Evolutionary conservation across 2,888 invertebrate species (phyloP), one percentile per base, ranked within the genome.

Genomic region (Troilus luridus): DNA sequence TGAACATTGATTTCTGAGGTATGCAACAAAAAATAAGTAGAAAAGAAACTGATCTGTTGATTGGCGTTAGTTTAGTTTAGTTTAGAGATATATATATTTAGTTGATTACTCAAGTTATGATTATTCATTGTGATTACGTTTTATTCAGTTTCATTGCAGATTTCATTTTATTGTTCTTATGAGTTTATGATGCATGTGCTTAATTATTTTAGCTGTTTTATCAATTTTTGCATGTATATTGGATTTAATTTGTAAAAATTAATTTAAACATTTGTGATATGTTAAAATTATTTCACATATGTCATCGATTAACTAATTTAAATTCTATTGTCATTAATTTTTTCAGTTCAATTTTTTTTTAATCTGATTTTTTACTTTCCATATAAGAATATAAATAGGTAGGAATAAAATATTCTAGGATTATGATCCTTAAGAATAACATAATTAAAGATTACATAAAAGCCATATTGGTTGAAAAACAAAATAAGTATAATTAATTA

Each of bases 171-270:
- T 24, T 67, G 17, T 41, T 41, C 41, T 19, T 8, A 17, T 77
- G 72, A 41, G 24, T 77, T 77, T 17, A 41, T 77, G 9, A 77
- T 77, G 72, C 72, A 77, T 77, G 72, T 19, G 72, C 72, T 77
- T 77, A 17, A 27, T 41, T 41, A 41, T 77, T 41, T 7, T 41
- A 19, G 27, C 14, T 24, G 11, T 24, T n/a, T 41, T 77, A 19
- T 41, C 72, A 41, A 41, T 2, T 41, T 8, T 77, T 77, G 72
- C 72, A 77, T 41, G 72, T 27, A 27, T 41, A 41, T 77, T 77
- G 41, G 6, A 17, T 77, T 77, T 72, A 72, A 14, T 72, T n/a
- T 24, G 3, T 27, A 27, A 14, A 27, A 72, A 72, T 72, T 72
- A 27, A 27, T 72, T 72, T 17, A 27, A 12, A 27, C 12, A 67